phyloP scores from a whole-genome alignment of 2,797 vertebrate genomes.

The Glyptemys insculpta region DNA sequence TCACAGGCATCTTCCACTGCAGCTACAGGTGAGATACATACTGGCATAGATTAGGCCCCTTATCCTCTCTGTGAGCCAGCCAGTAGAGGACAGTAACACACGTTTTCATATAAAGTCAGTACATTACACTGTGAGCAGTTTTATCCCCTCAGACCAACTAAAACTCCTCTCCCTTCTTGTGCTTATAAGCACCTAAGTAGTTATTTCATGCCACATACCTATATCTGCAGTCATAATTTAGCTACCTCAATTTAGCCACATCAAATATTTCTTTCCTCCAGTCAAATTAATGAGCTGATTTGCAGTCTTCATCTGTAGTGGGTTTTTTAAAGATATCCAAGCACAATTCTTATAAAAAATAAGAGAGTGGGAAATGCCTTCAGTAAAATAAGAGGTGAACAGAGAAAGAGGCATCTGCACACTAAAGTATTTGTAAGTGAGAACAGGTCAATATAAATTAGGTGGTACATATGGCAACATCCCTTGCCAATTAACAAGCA shows the following conservation, averaged over 20 bases:
- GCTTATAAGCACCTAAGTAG: neutral
- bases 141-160: neutral
- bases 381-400: neutral
- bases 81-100: neutral
- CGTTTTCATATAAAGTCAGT: neutral
- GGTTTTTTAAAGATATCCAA: neutral
- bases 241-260: neutral
- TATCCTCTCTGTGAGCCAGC: neutral
- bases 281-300: neutral
- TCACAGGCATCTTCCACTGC: neutral
- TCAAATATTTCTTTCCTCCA: neutral
- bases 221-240: neutral
- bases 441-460: neutral
- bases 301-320: neutral
- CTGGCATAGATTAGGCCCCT: neutral
- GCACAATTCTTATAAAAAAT: neutral
- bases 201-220: neutral
- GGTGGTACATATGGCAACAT: neutral
- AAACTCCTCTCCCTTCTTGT: neutral
- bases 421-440: neutral
- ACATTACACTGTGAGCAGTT: neutral
- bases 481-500: neutral
- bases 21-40: rapidly evolving
- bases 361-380: rapidly evolving
- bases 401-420: neutral